Conservation (phyloP, 2,113 vertebrate species). For the Spermophilus dauricus region DNA sequence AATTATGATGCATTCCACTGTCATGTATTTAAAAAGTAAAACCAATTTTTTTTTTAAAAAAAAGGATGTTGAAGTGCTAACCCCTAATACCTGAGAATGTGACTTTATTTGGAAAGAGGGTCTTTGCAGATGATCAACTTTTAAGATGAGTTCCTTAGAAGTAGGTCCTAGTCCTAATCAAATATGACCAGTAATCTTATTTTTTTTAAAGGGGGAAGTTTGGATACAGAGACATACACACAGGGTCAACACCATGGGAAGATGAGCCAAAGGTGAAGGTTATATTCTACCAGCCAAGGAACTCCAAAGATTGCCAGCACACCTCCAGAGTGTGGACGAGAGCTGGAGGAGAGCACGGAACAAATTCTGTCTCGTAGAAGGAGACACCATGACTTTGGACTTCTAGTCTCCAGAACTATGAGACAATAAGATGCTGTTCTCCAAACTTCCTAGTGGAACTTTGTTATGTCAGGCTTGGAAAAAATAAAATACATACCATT, state of each 20-base stretch:
- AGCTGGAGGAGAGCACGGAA: not conserved
- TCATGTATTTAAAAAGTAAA: too few relatives aligned
- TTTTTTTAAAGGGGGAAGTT: not conserved
- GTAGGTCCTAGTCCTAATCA: not conserved
- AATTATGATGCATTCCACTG: too few relatives aligned
- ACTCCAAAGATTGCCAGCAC: not conserved
- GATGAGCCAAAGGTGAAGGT: not conserved
- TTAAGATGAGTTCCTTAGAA: not conserved
- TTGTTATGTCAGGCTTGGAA: not conserved
- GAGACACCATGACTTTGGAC: not conserved
- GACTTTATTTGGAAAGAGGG: not conserved
- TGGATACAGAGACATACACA: not conserved
- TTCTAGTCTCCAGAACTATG: not conserved
- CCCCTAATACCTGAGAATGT: not conserved
- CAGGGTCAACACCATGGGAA: not conserved
- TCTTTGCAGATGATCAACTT: not conserved
- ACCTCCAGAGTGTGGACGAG: too few relatives aligned
- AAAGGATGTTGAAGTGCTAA: not conserved
- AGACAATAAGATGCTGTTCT: too few relatives aligned
- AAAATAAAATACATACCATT: not conserved
- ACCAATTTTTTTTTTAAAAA: too few relatives aligned
- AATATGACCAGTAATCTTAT: not conserved
- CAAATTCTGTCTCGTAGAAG: not conserved
- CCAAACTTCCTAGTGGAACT: not conserved
- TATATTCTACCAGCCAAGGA: not conserved